A percentile compares a stretch with the other conserved stretches of the same genome.
These are phyloP conservation scores for Leucania comma DNA, from an alignment of 2,888 invertebrate species.

Conservation along the genomic window DNA sequence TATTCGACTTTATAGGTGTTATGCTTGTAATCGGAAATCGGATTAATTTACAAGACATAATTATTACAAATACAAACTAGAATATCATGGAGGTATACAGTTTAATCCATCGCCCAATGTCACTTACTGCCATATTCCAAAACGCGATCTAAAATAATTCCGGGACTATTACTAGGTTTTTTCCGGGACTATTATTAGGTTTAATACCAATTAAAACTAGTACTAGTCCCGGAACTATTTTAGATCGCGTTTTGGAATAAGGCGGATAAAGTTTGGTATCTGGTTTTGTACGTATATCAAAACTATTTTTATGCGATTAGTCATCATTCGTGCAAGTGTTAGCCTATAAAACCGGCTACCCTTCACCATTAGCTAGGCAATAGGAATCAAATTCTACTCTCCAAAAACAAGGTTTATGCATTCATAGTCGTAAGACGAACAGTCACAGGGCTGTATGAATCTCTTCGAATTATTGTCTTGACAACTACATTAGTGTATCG, in stretches of 20 bases:
- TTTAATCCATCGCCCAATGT: neutral
- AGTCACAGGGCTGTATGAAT: neutral
- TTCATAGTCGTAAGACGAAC: constrained; percentile 8
- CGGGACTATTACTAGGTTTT: no score
- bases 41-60: neutral
- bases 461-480: neutral
- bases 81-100: neutral
- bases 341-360: constrained; percentile 6
- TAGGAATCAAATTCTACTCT: neutral
- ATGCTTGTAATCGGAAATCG: neutral
- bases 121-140: no score
- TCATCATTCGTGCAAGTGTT: constrained; percentile 5
- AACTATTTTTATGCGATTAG: constrained; percentile 4
- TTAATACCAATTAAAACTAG: no score
- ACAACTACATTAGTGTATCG: neutral
- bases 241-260: no score
- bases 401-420: neutral
- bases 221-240: no score
- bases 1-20: neutral
- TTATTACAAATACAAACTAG: neutral
- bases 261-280: constrained; percentile 2
- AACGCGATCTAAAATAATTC: no score
- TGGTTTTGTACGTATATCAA: neutral
- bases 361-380: neutral
- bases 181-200: no score